phyloP scores from a whole-genome alignment of 2,888 invertebrate species.

The Griposia aprilina region DNA sequence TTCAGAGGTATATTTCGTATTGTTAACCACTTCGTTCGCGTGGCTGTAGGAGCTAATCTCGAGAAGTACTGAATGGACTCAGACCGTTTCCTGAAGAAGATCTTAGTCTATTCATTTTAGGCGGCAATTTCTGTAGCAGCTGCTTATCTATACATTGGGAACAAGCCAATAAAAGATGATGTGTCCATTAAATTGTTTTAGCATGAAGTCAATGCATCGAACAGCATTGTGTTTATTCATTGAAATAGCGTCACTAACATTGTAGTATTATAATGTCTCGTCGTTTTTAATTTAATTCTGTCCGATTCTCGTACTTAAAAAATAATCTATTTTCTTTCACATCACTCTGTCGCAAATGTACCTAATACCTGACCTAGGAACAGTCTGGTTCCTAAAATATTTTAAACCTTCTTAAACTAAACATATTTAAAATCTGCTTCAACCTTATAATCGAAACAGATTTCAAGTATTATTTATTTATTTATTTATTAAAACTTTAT shows the following conservation, averaged over 20 bases:
- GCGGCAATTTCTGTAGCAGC: neutral
- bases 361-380: no score
- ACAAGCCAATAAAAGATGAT: conserved; percentile 1
- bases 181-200: neutral
- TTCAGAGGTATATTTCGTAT: neutral
- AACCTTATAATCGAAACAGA: neutral
- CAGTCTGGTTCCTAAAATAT: neutral
- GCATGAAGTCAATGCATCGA: neutral
- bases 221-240: neutral
- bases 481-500: no score
- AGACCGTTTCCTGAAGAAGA: conserved; percentile 21
- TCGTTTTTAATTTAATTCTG: neutral
- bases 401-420: neutral
- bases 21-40: neutral
- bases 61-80: conserved; percentile 10
- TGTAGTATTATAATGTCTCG: neutral
- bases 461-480: neutral
- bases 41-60: conserved; percentile 12
- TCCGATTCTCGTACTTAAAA: neutral
- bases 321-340: neutral
- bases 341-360: neutral
- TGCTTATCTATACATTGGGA: conserved; percentile 13
- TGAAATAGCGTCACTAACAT: no score
- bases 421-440: neutral
- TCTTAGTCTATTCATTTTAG: conserved; percentile 23